phyloP scores from a whole-genome alignment of 2,888 invertebrate species.

The Caenorhabditis panamensis region DNA sequence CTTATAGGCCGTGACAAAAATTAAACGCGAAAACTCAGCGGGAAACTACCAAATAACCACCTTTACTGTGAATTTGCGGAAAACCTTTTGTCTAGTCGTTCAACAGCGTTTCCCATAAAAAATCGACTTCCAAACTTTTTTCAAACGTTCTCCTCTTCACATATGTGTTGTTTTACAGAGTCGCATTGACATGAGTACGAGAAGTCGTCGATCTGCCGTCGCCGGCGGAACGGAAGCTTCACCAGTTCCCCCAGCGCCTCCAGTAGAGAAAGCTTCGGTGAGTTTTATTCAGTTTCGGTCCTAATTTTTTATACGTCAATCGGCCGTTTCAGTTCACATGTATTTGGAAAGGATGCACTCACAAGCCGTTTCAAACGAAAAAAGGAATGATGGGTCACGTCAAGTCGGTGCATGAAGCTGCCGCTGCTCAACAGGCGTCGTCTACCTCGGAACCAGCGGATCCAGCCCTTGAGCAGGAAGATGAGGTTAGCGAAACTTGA shows the following conservation, averaged over 20 bases:
- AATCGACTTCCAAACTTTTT: too few species aligned
- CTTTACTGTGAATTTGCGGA: too few species aligned
- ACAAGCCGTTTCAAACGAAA: not conserved
- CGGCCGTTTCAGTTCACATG: not conserved
- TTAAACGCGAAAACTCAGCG: too few species aligned
- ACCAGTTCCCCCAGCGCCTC: not conserved
- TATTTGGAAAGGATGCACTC: constrained; percentile 4
- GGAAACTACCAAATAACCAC: too few species aligned
- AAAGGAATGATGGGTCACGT: not conserved
- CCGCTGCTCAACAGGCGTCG: not conserved
- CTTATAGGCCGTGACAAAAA: too few species aligned
- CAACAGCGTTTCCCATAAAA: too few species aligned
- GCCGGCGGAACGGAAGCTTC: not conserved
- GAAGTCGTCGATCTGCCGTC: not conserved
- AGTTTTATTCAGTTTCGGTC: too few species aligned
- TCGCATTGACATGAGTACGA: not conserved
- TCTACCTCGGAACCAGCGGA: not conserved
- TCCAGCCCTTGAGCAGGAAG: not conserved
- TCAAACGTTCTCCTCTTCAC: too few species aligned
- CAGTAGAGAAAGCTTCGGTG: not conserved
- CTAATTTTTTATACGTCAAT: too few species aligned
- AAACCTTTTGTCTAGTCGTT: too few species aligned
- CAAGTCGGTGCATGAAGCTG: not conserved
- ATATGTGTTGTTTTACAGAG: not conserved
- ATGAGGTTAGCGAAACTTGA: not conserved